Evolutionary conservation across 2,797 vertebrate genomes (phyloP).

Genomic region (Sebastes matsubarae): DNA sequence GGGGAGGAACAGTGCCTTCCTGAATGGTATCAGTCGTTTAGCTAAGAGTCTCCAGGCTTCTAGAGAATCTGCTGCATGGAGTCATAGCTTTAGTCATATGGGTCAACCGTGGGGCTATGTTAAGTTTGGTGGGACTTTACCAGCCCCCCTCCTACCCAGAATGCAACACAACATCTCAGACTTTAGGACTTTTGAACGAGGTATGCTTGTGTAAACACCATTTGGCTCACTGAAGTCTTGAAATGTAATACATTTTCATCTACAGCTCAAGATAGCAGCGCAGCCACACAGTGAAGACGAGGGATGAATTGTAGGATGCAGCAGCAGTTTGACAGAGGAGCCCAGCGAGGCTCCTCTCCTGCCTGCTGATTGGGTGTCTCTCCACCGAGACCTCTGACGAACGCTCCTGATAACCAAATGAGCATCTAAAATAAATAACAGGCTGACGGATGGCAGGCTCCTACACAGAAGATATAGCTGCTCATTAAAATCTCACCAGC

Average conservation of each 20-base stretch:
- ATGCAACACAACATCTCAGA: conserved; percentile 60
- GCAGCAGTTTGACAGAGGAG: conserved; percentile 41
- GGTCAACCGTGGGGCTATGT: conserved; percentile 83
- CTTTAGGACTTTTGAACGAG: conserved; percentile 61
- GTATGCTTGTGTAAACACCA: conserved; percentile 90
- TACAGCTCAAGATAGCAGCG: conserved; percentile 78
- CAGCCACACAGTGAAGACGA: conserved; percentile 32
- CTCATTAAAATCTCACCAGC: conserved; percentile 31
- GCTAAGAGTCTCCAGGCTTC: conserved; percentile 77
- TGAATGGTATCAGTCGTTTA: conserved; percentile 71
- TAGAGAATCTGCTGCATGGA: conserved; percentile 63
- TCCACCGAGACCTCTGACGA: conserved; percentile 60
- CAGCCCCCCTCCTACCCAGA: conserved; percentile 69
- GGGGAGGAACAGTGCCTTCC: conserved; percentile 62
- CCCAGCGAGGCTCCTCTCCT: conserved; percentile 35
- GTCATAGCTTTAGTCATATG: conserved; percentile 58
- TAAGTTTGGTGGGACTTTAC: conserved; percentile 75
- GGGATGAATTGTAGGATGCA: conserved; percentile 55
- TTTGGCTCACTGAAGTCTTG: conserved; percentile 78
- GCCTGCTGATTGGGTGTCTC: conserved; percentile 59
- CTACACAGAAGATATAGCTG: conserved; percentile 29
- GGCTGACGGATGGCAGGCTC: conserved; percentile 63
- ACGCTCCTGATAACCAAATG: conserved; percentile 67
- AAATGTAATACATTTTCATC: conserved; percentile 85
- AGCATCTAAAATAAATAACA: conserved; percentile 64